Base-by-base conservation (phyloP, 2,888 invertebrate genomes). In the Cataglyphis altisquamis region DNA sequence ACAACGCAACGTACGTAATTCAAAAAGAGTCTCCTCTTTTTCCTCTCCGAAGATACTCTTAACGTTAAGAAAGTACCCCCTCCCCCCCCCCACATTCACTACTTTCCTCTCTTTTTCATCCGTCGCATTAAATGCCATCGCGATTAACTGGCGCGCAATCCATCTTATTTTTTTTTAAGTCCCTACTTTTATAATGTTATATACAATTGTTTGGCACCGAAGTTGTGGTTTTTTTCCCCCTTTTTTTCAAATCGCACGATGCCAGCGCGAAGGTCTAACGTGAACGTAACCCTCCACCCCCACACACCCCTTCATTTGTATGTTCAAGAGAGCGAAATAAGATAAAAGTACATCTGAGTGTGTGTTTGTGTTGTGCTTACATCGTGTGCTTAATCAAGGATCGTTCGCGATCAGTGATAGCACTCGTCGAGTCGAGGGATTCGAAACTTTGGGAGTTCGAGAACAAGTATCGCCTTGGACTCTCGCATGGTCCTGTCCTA, bases 131-230 rank as follows among this genome's bases (percentile, higher is more conserved):
- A 86, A 87, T 86, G 84, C 84, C 82, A 67, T 70, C 82, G 70
- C 81, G 73, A 82, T 77, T 64, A 63, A 64, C 60, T 60, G 41
- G 29, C 70, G 62, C 52, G 52, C n/a, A 45, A 64, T 84, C 81
- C 84, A 75, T 83, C 90, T 90, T 90, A 91, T 86, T 83, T 45
- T 8, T 8, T 25, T 52, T 52, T n/a, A 52, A 60, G 36, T 60
- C 87, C 87, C 92, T 93, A 94, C 90, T 73, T 93, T 93, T 92
- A 92, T 92, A 92, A 92, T 94, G 93, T 92, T 94, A 94, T 94
- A 85, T 94, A 94, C 94, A 94, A 93, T 67, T 93, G 86, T 93
- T 94, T 94, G 94, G 95, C 94, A 94, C 94, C 93, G 90, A 88
- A 92, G 92, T 88, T 91, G 83, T 86, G 3, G 12, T 15, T 21